Evolutionary conservation across 2,113 vertebrate genomes (phyloP).

Genomic region (cattle (Bos taurus)): ARS-UCD2.0 NC_037337.1:56828501-56829000

Average conservation of each 20-base stretch:
- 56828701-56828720: neutral
- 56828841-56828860: neutral
- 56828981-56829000: too few relatives aligned
- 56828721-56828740: neutral
- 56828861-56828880: neutral
- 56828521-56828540: neutral
- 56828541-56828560: neutral
- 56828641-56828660: neutral
- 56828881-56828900: too few relatives aligned
- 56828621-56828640: neutral
- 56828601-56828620: neutral
- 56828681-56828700: neutral
- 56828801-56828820: neutral
- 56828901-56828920: too few relatives aligned
- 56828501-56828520: neutral
- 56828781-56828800: neutral
- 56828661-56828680: neutral
- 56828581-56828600: neutral
- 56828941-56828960: too few relatives aligned
- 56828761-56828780: neutral
- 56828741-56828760: neutral
- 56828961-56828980: too few relatives aligned
- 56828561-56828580: neutral
- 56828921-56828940: too few relatives aligned
- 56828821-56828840: neutral